phyloP scores from a whole-genome alignment of 2,797 vertebrate species.

The Sebastes minor region DNA sequence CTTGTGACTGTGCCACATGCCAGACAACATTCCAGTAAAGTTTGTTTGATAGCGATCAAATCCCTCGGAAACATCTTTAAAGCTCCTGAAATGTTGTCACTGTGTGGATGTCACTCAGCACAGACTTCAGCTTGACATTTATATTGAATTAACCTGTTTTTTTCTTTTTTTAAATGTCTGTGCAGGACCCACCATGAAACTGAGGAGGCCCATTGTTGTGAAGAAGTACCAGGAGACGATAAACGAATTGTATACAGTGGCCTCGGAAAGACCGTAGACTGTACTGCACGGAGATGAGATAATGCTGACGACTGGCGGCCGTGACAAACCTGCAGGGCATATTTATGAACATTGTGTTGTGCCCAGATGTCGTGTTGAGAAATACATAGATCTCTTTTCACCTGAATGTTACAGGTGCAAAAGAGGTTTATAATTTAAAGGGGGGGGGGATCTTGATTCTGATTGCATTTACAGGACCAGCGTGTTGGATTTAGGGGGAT shows the following conservation, averaged over 20 bases:
- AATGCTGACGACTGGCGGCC: neutral
- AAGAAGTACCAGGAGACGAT: constrained; percentile 84
- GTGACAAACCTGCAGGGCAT: neutral
- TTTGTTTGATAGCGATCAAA: neutral
- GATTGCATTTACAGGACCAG: neutral
- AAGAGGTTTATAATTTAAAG: neutral
- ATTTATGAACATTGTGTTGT: neutral
- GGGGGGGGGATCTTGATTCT: neutral
- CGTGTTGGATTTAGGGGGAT: neutral
- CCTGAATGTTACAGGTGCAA: constrained; percentile 3
- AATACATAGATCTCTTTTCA: neutral
- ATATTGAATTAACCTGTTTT: neutral
- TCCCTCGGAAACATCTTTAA: neutral
- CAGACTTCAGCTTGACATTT: neutral
- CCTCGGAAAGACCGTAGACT: constrained; percentile 30
- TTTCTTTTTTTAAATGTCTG: constrained; percentile 4
- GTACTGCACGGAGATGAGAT: neutral
- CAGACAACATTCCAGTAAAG: neutral
- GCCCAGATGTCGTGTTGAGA: neutral
- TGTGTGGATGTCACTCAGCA: neutral
- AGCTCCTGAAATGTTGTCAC: neutral
- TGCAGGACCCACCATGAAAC: constrained; percentile 86
- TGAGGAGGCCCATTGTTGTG: constrained; percentile 81
- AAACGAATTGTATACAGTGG: constrained; percentile 72
- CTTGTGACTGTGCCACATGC: neutral